Evolutionary conservation across 1,140 invertebrate genomes (phyloP).

Genomic region (Cyrtorhinus lividipennis): DNA sequence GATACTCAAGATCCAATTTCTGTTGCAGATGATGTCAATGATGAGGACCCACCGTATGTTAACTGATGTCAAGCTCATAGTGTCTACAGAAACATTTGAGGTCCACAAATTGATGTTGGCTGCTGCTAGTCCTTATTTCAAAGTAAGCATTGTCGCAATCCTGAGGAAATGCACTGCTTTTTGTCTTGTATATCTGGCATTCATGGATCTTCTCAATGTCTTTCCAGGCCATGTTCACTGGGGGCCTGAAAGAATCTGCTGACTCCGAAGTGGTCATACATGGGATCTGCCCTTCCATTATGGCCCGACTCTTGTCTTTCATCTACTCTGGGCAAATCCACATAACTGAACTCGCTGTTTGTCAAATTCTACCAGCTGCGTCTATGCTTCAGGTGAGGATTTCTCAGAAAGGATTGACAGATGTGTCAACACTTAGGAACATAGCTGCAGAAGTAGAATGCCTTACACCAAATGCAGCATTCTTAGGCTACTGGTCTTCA

Average conservation of each 20-base stretch:
- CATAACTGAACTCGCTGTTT: conserved; percentile 81
- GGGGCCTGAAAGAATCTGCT: conserved; percentile 69
- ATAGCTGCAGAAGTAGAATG: no score
- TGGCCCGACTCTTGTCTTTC: conserved; percentile 70
- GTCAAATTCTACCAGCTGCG: conserved; percentile 73
- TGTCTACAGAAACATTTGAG: conserved; percentile 68
- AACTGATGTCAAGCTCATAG: conserved; percentile 74
- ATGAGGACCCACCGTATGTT: conserved; percentile 78
- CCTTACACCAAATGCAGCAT: no score
- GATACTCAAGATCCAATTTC: no score
- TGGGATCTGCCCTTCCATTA: conserved; percentile 71
- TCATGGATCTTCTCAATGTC: no score
- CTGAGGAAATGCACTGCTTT: no score
- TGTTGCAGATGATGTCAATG: conserved; percentile 68
- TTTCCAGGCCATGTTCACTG: conserved; percentile 78
- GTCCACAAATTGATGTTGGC: conserved; percentile 85
- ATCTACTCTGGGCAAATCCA: conserved; percentile 81
- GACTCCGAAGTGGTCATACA: conserved; percentile 73
- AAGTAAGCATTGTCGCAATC: conserved; percentile 41
- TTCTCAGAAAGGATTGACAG: no score
- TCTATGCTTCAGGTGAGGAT: conserved; percentile 85
- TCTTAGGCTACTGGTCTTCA: no score
- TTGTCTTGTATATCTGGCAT: no score
- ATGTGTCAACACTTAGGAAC: no score
- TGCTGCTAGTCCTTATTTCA: conserved; percentile 88